Conservation (phyloP, 1,140 invertebrate species). For the Steinernema khuongi region DNA sequence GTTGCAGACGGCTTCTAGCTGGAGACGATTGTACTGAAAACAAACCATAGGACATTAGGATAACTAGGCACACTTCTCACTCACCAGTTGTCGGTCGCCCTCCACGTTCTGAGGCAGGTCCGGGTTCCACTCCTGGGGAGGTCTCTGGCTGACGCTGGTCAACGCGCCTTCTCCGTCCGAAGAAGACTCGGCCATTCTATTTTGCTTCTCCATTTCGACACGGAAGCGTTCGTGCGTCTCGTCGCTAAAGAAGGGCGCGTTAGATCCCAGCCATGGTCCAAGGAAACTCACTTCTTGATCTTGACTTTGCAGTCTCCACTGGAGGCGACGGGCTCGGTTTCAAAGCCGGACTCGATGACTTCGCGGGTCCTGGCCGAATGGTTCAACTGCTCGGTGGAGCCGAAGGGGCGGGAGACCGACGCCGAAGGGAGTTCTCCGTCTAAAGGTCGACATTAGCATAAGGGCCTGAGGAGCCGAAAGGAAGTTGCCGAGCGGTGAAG, state of each 20-base stretch:
- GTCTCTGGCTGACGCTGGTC: background rate
- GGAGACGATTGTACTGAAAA: no score
- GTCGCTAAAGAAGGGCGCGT: background rate
- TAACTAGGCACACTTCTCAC: no score
- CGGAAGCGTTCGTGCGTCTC: background rate
- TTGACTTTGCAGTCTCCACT: background rate
- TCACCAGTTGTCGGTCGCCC: no score
- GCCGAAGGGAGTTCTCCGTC: background rate
- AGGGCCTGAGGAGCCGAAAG: no score
- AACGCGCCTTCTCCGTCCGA: conserved; percentile 9
- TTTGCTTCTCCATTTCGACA: background rate
- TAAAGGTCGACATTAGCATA: background rate
- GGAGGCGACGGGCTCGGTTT: background rate
- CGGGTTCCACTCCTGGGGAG: no score
- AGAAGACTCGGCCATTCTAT: background rate
- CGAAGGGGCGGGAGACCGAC: background rate
- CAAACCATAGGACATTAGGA: no score
- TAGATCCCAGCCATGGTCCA: background rate
- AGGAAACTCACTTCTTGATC: background rate
- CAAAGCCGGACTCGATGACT: background rate
- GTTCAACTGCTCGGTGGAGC: background rate
- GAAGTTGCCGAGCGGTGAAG: no score
- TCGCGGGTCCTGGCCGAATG: background rate
- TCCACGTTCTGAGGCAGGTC: no score
- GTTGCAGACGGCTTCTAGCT: no score